Base-by-base conservation (phyloP, 2,113 vertebrate genomes). In the Pungitius pungitius region DNA sequence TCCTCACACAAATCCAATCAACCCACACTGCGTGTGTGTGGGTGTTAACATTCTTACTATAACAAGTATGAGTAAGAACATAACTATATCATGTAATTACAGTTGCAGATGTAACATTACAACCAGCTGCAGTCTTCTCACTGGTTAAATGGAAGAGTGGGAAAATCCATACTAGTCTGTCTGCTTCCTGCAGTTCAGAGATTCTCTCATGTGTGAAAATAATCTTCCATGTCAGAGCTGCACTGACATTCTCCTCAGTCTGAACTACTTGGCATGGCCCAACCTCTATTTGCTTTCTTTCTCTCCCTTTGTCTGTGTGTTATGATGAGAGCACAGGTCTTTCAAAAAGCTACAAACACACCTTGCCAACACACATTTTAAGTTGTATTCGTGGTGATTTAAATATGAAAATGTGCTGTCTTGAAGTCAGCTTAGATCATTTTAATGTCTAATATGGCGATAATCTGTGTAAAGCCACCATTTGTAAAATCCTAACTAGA, bases 121-220 rank as follows among this genome's bases (percentile, higher is more conserved):
- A 57, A 43, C 43, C 15, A 17, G 22, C 9, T 63, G 24, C 30
- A 17, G 8, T 35, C 3, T 52, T 17, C 20, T 68, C 17, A 22
- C 14, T 40, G 30, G 22, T 40, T n/a, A 20, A 20, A 54, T 54
- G 37, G 27, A 8, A n/a, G 66, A 22, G 26, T 57, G 42, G 12
- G 15, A 14, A 12, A 45, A 15, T 14, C 20, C 2, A 22, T 15
- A 51, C 13, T 18, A 35, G 39, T 27, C 49, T n/a, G 42, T 56
- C 37, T 7, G 20, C 65, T 57, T n/a, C 18, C 22, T 40, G 59
- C 17, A 70, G 67, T 33, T 77, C 58, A 64, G 57, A 54, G 27
- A 40, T 33, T 12, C 60, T 69, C 24, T 69, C 70, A 47, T 43
- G 65, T 75, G 59, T 52, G 43, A 59, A 42, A 51, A 37, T 8